phyloP scores from a whole-genome alignment of 2,888 invertebrate species.

The Drosophila niveifrons region DNA sequence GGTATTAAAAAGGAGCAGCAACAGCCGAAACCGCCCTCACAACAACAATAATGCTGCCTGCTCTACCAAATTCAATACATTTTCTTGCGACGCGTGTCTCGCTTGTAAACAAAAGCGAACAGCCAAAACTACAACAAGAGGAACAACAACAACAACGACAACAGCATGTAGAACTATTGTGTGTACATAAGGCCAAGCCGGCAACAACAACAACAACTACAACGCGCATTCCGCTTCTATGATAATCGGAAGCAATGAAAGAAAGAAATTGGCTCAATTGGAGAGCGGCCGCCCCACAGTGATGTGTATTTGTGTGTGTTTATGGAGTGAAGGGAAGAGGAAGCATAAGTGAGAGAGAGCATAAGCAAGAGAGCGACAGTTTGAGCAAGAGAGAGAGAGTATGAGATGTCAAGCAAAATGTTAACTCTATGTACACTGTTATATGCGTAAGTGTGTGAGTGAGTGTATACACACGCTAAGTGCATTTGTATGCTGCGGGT shows the following conservation, averaged over 20 bases:
- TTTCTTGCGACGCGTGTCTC: conserved; percentile 45
- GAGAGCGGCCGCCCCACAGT: conserved; percentile 58
- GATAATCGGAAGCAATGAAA: conserved; percentile 76
- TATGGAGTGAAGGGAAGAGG: conserved; percentile 28
- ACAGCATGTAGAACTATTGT: conserved; percentile 49
- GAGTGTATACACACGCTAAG: conserved; percentile 44
- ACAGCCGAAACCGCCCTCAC: conserved; percentile 57
- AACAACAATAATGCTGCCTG: not conserved
- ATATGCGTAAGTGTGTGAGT: conserved; percentile 11
- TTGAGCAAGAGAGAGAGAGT: conserved; percentile 20
- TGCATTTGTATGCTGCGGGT: conserved; percentile 62
- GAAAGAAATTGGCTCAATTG: conserved; percentile 76
- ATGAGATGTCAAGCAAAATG: conserved; percentile 36
- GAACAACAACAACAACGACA: conserved; percentile 50
- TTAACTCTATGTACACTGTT: conserved; percentile 47
- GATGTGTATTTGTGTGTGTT: not conserved
- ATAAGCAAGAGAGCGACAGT: conserved; percentile 19
- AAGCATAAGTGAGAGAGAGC: conserved; percentile 7
- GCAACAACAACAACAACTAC: conserved; percentile 47
- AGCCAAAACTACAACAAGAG: conserved; percentile 47
- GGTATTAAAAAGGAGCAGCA: conserved; percentile 48
- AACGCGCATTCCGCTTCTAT: conserved; percentile 51
- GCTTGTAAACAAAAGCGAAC: conserved; percentile 63
- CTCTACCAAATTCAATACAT: conserved; percentile 35
- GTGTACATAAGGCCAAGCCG: conserved; percentile 45